phyloP scores from a whole-genome alignment of 2,888 invertebrate species.

The Pantelozetes paolii region DNA sequence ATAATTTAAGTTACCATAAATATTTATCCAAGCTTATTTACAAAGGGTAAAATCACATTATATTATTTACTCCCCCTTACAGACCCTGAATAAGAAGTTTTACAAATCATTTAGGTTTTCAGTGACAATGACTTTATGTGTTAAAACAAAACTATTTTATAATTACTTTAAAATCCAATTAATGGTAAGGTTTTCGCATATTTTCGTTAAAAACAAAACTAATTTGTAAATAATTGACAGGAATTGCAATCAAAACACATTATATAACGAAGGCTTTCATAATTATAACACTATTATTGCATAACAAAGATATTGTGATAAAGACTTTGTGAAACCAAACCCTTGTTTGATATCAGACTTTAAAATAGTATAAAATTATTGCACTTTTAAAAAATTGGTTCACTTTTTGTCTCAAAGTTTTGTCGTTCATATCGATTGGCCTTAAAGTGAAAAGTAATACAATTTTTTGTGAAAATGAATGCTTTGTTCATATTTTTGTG shows the following conservation, averaged over 20 bases:
- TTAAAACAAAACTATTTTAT: too few relatives aligned
- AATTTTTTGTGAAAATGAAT: neutral
- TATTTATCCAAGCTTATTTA: too few relatives aligned
- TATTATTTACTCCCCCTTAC: too few relatives aligned
- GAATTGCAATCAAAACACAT: slow-evolving; percentile 11
- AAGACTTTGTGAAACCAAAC: neutral
- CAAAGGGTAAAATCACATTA: too few relatives aligned
- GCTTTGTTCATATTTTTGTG: neutral
- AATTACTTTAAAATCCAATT: too few relatives aligned
- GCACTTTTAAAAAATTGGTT: too few relatives aligned
- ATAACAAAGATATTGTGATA: neutral
- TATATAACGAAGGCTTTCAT: slow-evolving; percentile 9
- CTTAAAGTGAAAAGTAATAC: neutral
- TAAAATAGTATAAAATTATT: neutral
- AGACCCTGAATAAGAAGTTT: too few relatives aligned
- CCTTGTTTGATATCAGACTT: neutral
- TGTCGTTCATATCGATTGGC: neutral
- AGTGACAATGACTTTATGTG: too few relatives aligned
- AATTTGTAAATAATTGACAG: neutral
- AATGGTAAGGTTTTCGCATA: too few relatives aligned
- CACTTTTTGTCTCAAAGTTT: neutral
- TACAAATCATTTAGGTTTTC: too few relatives aligned
- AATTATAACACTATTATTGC: neutral
- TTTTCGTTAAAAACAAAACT: too few relatives aligned
- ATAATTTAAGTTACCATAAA: too few relatives aligned